Conservation (phyloP, 2,113 vertebrate genomes). For the Indicator maculatus region DNA sequence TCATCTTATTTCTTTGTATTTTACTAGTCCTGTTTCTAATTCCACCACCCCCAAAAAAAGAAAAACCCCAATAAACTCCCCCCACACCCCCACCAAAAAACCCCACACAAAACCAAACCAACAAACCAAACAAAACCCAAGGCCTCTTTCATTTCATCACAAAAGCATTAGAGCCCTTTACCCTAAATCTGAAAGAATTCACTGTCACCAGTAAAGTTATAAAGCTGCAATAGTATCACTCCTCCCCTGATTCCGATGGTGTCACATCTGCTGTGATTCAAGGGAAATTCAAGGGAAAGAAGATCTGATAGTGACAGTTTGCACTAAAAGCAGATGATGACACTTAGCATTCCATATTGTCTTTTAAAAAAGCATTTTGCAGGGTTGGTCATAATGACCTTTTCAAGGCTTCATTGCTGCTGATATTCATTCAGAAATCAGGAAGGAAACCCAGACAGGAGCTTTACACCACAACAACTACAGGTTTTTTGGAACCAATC, state of each 20-base stretch:
- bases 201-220: neutral
- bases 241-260: neutral
- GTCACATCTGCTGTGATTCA: neutral
- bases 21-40: neutral
- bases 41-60: neutral
- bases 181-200: neutral
- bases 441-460: neutral
- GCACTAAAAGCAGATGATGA: neutral
- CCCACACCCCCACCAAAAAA: neutral
- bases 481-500: neutral
- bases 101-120: no score
- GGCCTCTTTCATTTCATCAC: neutral
- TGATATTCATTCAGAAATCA: conserved; percentile 1
- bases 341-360: neutral
- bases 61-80: no score
- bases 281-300: neutral
- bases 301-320: neutral
- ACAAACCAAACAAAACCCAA: neutral
- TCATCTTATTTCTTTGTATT: neutral
- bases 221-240: neutral
- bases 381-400: neutral
- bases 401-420: neutral
- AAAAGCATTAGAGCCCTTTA: neutral
- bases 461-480: neutral
- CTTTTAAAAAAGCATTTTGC: neutral